phyloP scores from a whole-genome alignment of 2,113 vertebrate genomes.

The Melanocharis versteri region DNA sequence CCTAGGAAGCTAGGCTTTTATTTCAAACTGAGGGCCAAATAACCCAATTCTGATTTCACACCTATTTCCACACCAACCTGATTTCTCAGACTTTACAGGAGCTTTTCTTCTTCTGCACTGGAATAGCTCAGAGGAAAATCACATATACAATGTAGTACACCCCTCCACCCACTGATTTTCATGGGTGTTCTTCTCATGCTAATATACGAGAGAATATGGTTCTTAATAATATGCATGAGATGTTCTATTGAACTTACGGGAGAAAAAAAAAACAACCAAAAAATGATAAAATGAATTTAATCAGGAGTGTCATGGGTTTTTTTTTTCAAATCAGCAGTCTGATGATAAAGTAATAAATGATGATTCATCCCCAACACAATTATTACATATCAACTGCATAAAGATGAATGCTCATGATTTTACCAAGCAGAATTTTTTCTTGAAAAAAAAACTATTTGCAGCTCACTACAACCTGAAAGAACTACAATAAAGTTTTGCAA shows the following conservation, averaged over 20 bases:
- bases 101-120: background rate
- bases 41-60: constrained; percentile 55
- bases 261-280: background rate
- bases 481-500: background rate
- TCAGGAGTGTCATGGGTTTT: constrained; percentile 17
- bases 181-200: constrained; percentile 44
- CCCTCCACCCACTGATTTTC: constrained; percentile 32
- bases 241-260: constrained; percentile 20
- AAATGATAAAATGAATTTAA: constrained; percentile 48
- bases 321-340: background rate
- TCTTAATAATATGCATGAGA: constrained; percentile 48
- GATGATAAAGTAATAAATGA: constrained; percentile 62
- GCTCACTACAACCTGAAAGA: background rate
- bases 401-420: constrained; percentile 29
- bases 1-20: constrained; percentile 1
- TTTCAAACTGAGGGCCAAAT: constrained; percentile 50
- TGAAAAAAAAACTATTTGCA: background rate
- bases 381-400: constrained; percentile 12
- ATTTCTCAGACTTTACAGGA: constrained; percentile 31
- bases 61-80: constrained; percentile 17
- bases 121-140: constrained; percentile 38
- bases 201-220: constrained; percentile 11
- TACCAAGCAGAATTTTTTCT: background rate
- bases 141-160: background rate
- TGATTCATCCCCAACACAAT: constrained; percentile 53